Conservation (phyloP, 2,113 vertebrate species). For the Xerus inauris region DNA sequence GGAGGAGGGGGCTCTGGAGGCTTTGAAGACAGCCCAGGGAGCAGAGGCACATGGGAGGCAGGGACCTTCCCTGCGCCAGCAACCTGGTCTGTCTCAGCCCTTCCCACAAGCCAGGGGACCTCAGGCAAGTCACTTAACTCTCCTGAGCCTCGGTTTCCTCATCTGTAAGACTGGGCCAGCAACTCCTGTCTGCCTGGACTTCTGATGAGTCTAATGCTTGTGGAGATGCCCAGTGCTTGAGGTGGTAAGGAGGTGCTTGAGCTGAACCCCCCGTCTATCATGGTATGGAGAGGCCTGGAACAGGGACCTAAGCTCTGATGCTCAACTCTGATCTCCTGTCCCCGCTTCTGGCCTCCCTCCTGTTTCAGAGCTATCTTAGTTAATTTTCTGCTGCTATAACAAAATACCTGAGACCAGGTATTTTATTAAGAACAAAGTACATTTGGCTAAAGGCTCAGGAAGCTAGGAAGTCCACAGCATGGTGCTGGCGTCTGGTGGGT, state of each 20-base stretch:
- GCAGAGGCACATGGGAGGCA: neutral
- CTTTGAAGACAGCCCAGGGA: neutral
- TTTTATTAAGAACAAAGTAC: neutral
- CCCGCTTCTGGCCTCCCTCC: neutral
- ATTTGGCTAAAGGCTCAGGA: neutral
- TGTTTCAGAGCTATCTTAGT: neutral
- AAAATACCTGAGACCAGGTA: neutral
- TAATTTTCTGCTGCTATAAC: neutral
- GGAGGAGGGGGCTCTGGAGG: neutral
- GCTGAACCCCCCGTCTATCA: accelerated
- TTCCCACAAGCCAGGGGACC: neutral
- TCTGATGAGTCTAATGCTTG: accelerated
- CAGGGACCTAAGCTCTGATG: neutral
- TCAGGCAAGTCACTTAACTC: neutral
- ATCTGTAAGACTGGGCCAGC: neutral
- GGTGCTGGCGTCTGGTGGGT: neutral
- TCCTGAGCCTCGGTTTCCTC: neutral
- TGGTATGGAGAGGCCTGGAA: neutral
- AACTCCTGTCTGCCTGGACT: neutral
- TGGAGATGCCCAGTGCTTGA: accelerated
- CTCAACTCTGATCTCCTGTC: no score
- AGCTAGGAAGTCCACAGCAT: neutral
- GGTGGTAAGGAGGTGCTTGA: neutral
- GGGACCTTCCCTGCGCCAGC: neutral
- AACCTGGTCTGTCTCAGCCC: neutral